Base-by-base conservation (phyloP, 2,113 vertebrate genomes). In the Amia ocellicauda region DNA sequence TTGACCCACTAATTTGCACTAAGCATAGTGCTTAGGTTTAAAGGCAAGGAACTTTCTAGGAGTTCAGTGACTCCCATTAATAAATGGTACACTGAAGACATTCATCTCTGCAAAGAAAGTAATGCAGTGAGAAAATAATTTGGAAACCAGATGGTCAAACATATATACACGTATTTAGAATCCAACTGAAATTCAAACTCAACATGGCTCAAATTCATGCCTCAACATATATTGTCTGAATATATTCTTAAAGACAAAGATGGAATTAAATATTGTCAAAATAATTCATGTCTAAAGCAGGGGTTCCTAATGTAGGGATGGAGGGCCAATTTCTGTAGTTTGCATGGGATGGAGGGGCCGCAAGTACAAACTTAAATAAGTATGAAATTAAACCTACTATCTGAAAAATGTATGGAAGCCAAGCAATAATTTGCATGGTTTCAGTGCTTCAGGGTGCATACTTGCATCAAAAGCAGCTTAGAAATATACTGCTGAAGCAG, bases 1-100 rank as follows among this genome's bases (percentile, higher is more conserved):
- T 77, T 83, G 71, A 81, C 79, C 78, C 69, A 82, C 80, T 86
- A 83, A 85, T 85, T 70, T 75, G 69, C 78, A 86, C 78, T 81
- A 82, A 85, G 78, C 71, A 80, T 68, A 84, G 70, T 72, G 70
- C 69, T 72, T 67, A 19, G 14, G 60, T 75, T 24, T 49, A 64
- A 63, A 67, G 69, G 62, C 59, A 62, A 66, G 66, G 53, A 69
- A 72, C 11, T 36, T 36, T 36, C 31, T 7, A 11, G 31, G 31
- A 36, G 31, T 11, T 36, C 31, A 36, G n/a, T n/a, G n/a, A 36
- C 5, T 36, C 31, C 11, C 11, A 36, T 36, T 36, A 36, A 74
- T 62, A 70, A 76, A 76, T 69, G 55, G 64, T 43, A 28, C 20
- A 68, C 58, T 60, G 56, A 60, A 67, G 69, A 66, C 23, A 24